phyloP scores from a whole-genome alignment of 2,797 vertebrate genomes.

The Phylloscopus collybita region DNA sequence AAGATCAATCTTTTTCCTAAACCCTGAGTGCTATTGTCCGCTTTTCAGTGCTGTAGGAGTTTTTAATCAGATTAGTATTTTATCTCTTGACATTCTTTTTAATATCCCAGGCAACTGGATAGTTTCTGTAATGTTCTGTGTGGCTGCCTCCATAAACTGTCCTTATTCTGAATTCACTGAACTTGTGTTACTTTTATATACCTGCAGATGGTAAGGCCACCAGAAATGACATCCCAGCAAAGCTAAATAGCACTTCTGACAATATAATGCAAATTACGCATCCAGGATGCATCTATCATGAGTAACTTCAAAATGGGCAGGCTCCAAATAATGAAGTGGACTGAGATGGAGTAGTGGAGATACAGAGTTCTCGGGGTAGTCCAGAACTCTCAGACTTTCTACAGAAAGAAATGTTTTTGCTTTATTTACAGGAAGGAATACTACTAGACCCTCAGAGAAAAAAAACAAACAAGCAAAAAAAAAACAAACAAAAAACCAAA shows the following conservation, averaged over 20 bases:
- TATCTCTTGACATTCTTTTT: not conserved
- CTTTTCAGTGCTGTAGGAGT: not conserved
- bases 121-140: slow-evolving; percentile 7
- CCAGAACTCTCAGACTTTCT: not conserved
- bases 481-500: no score
- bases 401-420: not conserved
- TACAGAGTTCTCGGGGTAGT: not conserved
- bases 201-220: slow-evolving; percentile 32
- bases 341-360: not conserved
- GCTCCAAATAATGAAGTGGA: not conserved
- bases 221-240: slow-evolving; percentile 18
- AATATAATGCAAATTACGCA: not conserved
- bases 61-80: not conserved
- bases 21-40: not conserved
- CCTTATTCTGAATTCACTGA: slow-evolving; percentile 1
- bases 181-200: slow-evolving; percentile 35
- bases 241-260: not conserved
- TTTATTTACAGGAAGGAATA: not conserved
- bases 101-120: not conserved
- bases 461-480: no score
- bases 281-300: not conserved
- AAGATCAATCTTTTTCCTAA: not conserved
- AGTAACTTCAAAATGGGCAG: not conserved
- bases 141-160: not conserved
- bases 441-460: not conserved